A percentile compares a stretch with the other conserved stretches of the same genome.
These are phyloP conservation scores for Oxytorus armatus DNA, from an alignment of 2,888 invertebrate genomes.

Conservation along the genomic window DNA sequence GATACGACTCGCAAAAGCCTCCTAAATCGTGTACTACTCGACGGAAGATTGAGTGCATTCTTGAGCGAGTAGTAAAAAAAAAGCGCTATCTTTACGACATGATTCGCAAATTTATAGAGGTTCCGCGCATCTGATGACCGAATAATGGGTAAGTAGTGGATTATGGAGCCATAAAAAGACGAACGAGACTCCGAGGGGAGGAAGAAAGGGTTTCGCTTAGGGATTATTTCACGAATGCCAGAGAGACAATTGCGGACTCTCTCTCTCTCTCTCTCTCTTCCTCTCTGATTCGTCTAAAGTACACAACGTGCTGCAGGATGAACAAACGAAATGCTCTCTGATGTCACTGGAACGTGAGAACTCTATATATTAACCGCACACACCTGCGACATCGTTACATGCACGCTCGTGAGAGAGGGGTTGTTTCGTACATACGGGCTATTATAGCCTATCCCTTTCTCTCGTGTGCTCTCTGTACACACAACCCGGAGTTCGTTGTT, in stretches of 20 bases:
- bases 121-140: slow-evolving; percentile 45
- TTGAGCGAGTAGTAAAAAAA: slow-evolving; percentile 30
- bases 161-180: slow-evolving; percentile 57
- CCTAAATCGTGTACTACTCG: neutral
- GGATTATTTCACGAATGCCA: slow-evolving; percentile 51
- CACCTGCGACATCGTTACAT: neutral
- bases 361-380: neutral
- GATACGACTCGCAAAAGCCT: neutral
- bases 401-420: slow-evolving; percentile 26
- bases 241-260: slow-evolving; percentile 48
- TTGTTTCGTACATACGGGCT: slow-evolving; percentile 46
- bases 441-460: slow-evolving; percentile 4
- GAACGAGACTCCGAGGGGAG: slow-evolving; percentile 30
- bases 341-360: slow-evolving; percentile 14
- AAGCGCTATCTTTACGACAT: slow-evolving; percentile 40
- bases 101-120: slow-evolving; percentile 53
- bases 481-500: slow-evolving; percentile 34
- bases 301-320: slow-evolving; percentile 1
- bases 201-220: slow-evolving; percentile 9
- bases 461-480: slow-evolving; percentile 6
- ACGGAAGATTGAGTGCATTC: slow-evolving; percentile 7
- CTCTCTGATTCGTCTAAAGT: slow-evolving; percentile 18
- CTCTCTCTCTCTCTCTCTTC: neutral
- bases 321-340: slow-evolving; percentile 29
- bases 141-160: slow-evolving; percentile 9